phyloP scores from a whole-genome alignment of 1,140 invertebrate species.

The Drosophila orena region DNA sequence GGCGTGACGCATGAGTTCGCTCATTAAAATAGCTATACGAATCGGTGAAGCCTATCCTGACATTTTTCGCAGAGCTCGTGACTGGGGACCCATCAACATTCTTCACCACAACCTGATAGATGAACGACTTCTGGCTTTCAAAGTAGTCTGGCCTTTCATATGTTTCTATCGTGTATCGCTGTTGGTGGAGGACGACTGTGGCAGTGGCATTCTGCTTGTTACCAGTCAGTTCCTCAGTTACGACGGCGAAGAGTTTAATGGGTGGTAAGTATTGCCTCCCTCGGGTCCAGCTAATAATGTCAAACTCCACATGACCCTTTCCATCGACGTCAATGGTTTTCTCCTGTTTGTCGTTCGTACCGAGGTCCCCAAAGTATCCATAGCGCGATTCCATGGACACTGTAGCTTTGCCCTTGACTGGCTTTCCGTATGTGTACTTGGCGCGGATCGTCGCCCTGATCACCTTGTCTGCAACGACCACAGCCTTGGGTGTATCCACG shows the following conservation, averaged over 20 bases:
- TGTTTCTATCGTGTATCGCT: constrained; percentile 93
- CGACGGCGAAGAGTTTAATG: constrained; percentile 89
- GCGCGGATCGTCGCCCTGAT: constrained; percentile 92
- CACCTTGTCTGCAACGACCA: constrained; percentile 91
- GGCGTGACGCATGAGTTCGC: accelerated
- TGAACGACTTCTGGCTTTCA: constrained; percentile 94
- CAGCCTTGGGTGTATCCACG: constrained; percentile 92
- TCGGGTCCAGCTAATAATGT: constrained; percentile 85
- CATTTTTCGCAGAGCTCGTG: constrained; percentile 87
- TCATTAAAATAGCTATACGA: not conserved
- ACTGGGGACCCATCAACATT: constrained; percentile 90
- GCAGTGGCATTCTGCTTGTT: constrained; percentile 91
- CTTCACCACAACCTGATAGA: constrained; percentile 87
- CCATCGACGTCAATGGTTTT: constrained; percentile 91
- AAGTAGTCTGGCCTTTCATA: constrained; percentile 90
- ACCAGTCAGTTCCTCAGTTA: constrained; percentile 91
- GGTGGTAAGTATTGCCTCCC: constrained; percentile 84
- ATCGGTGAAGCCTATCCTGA: constrained; percentile 69
- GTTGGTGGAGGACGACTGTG: constrained; percentile 90
- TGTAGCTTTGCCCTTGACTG: constrained; percentile 91
- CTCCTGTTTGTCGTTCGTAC: constrained; percentile 56
- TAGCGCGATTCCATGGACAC: constrained; percentile 87
- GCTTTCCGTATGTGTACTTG: constrained; percentile 89
- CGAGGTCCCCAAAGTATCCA: not conserved
- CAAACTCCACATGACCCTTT: constrained; percentile 89